phyloP scores from a whole-genome alignment of 1,140 invertebrate genomes.

The Drosophila miranda region DNA sequence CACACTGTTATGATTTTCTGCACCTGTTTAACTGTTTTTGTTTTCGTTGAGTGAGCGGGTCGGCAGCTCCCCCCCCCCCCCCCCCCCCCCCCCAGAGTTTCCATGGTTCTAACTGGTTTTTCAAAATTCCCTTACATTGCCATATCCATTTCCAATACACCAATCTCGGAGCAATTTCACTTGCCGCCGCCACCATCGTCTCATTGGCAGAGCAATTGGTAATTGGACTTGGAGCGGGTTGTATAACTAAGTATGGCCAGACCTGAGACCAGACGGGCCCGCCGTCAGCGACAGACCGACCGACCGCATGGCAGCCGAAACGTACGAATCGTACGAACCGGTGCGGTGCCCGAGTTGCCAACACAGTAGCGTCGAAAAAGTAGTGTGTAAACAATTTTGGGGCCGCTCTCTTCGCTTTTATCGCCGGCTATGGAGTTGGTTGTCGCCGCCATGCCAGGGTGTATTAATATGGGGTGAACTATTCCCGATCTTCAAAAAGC shows the following conservation, averaged over 20 bases:
- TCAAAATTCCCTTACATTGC: slow-evolving; percentile 60
- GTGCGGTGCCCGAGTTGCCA: slow-evolving; percentile 31
- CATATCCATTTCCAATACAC: no score
- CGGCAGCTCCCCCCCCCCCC: neutral
- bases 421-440: no score
- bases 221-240: slow-evolving; percentile 42
- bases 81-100: slow-evolving; percentile 18
- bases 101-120: slow-evolving; percentile 68
- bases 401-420: slow-evolving; percentile 12
- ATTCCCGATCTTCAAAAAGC: no score
- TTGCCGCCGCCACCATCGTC: slow-evolving; percentile 33
- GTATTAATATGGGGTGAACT: no score
- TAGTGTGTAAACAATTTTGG: slow-evolving; percentile 57
- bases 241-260: slow-evolving; percentile 50
- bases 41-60: slow-evolving; percentile 21
- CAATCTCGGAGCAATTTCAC: slow-evolving; percentile 59
- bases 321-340: neutral
- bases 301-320: slow-evolving; percentile 36
- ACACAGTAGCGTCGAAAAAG: slow-evolving; percentile 51
- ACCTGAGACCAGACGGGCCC: slow-evolving; percentile 2
- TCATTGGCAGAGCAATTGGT: slow-evolving; percentile 10
- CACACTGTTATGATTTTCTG: slow-evolving; percentile 62
- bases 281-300: neutral
- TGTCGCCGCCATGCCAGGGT: no score
- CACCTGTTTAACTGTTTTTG: slow-evolving; percentile 77